A percentile compares a stretch with the other conserved stretches of the same genome.
phyloP scores from a whole-genome alignment of 2,797 vertebrate species.

The Darevskia nairensis region DNA sequence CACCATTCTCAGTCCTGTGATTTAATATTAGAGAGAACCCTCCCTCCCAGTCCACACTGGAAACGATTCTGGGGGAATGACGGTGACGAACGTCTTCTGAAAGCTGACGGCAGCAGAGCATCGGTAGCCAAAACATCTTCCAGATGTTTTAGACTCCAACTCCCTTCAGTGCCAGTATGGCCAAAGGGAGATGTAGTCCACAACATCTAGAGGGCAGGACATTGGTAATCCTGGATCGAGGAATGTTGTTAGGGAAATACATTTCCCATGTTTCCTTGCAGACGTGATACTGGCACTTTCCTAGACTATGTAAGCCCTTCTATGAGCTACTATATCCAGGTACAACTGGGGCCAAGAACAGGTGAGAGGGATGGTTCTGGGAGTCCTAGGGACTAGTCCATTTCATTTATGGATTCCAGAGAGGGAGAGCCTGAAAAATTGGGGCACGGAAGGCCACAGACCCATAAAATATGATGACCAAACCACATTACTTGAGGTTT shows the following conservation, averaged over 20 bases:
- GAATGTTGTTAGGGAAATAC: too few species aligned
- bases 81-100: neutral
- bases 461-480: neutral
- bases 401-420: neutral
- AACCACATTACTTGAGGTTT: neutral
- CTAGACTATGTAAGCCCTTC: neutral
- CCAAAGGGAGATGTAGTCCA: neutral
- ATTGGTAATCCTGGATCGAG: too few species aligned
- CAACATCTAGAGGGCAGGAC: neutral
- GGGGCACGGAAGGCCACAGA: too few species aligned
- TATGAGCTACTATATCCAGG: neutral
- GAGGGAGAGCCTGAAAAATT: neutral
- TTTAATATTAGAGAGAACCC: neutral
- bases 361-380: neutral
- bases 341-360: neutral
- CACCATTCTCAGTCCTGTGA: neutral
- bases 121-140: neutral
- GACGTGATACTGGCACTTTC: neutral
- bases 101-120: too few species aligned
- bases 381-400: neutral
- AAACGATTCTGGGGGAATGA: neutral
- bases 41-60: too few species aligned
- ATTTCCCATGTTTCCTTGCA: neutral
- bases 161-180: neutral
- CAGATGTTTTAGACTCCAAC: neutral